Percentiles rank a stretch among this genome's conserved stretches.
These are phyloP conservation scores for Protomyctophum bolini DNA, from an alignment of 2,113 vertebrate genomes.

Conservation along the genomic window DNA sequence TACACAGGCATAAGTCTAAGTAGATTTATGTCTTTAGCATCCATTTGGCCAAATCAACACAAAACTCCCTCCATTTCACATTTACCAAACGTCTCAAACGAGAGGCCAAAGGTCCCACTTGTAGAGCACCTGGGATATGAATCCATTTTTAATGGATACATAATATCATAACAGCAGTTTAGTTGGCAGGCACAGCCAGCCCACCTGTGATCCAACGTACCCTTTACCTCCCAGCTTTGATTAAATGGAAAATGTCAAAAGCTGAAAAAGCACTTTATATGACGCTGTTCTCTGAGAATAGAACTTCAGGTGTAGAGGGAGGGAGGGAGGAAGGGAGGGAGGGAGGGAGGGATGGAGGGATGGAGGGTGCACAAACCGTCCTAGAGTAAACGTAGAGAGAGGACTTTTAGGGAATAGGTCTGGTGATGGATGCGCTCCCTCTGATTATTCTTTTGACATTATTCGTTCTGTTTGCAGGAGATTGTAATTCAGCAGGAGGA, in stretches of 20 bases:
- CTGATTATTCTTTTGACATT: constrained; percentile 35
- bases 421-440: constrained; percentile 47
- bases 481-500: constrained; percentile 24
- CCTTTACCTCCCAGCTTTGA: constrained; percentile 68
- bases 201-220: constrained; percentile 62
- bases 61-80: constrained; percentile 37
- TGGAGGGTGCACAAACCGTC: background rate
- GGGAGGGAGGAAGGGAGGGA: background rate
- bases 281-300: constrained; percentile 60
- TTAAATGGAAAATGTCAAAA: constrained; percentile 77
- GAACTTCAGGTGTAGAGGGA: constrained; percentile 29
- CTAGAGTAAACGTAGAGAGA: background rate
- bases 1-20: constrained; percentile 32
- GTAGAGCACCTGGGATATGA: constrained; percentile 56
- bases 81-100: constrained; percentile 61
- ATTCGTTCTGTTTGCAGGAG: constrained; percentile 35
- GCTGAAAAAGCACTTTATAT: constrained; percentile 67
- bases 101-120: constrained; percentile 56
- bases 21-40: background rate
- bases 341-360: background rate
- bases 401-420: constrained; percentile 47
- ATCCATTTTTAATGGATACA: constrained; percentile 63
- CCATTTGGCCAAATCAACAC: constrained; percentile 26
- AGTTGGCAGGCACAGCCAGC: constrained; percentile 45
- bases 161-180: constrained; percentile 55